These are phyloP conservation scores for Cairina moschata DNA, from an alignment of 2,113 vertebrate species.

Conservation along the genomic window DNA sequence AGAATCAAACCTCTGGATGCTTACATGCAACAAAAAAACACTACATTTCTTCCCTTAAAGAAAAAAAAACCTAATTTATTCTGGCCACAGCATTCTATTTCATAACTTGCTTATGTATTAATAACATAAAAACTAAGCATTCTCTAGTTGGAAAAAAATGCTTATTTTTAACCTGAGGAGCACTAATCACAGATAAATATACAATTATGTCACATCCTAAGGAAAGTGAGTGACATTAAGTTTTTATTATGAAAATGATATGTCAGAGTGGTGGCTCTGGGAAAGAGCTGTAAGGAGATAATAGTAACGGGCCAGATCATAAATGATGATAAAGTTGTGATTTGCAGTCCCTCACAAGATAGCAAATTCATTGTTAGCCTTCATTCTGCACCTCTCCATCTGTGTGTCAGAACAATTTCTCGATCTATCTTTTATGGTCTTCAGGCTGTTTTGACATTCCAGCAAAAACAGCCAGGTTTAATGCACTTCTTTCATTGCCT, in stretches of 20 bases:
- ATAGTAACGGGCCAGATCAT: accelerated
- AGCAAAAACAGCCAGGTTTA: neutral
- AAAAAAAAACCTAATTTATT: neutral
- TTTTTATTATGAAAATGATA: neutral
- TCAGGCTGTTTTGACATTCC: neutral
- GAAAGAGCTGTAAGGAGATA: neutral
- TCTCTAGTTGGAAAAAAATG: neutral
- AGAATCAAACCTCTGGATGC: neutral
- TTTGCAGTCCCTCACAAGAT: neutral
- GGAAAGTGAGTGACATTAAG: neutral
- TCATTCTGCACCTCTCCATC: neutral
- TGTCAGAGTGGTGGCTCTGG: neutral
- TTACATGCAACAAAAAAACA: neutral
- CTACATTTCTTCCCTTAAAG: neutral
- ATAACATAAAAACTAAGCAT: neutral
- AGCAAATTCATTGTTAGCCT: neutral
- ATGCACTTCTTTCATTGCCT: neutral
- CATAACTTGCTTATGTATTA: neutral
- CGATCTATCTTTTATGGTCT: neutral
- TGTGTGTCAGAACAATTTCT: neutral
- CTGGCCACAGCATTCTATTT: neutral
- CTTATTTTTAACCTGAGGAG: neutral
- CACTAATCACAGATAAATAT: neutral
- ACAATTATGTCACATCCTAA: neutral
- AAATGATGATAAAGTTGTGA: neutral